phyloP scores from a whole-genome alignment of 2,797 vertebrate species.

The Falco rusticolus region DNA sequence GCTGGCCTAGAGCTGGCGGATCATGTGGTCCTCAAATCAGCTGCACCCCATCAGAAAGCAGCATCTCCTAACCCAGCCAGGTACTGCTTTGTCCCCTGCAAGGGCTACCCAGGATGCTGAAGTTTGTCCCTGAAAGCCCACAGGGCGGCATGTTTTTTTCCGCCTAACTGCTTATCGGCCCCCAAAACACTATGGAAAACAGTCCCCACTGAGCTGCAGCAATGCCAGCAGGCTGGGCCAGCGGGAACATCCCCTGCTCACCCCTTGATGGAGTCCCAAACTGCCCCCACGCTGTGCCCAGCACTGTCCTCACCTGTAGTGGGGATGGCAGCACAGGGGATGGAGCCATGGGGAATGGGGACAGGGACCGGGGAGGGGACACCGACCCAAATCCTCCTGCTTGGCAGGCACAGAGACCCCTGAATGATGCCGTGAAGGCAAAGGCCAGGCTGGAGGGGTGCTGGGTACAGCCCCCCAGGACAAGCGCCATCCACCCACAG shows the following conservation, averaged over 20 bases:
- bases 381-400: background rate
- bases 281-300: fast-evolving
- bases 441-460: background rate
- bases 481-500: background rate
- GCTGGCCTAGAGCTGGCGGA: background rate
- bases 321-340: background rate
- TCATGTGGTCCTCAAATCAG: background rate
- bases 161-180: background rate
- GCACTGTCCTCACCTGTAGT: background rate
- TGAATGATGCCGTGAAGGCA: background rate
- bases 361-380: background rate
- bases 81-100: background rate
- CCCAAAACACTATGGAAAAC: background rate
- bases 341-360: fast-evolving
- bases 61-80: background rate
- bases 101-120: background rate
- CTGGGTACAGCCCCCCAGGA: background rate
- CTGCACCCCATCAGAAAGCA: background rate
- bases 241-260: background rate
- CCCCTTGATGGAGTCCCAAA: background rate
- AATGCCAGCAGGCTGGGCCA: background rate
- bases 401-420: background rate
- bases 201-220: fast-evolving
- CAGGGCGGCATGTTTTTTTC: background rate
- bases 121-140: background rate